Percentiles rank a stretch among this genome's conserved stretches.
Conservation (phyloP, 2,888 invertebrate species). For the Dolichopus griseipennis region DNA sequence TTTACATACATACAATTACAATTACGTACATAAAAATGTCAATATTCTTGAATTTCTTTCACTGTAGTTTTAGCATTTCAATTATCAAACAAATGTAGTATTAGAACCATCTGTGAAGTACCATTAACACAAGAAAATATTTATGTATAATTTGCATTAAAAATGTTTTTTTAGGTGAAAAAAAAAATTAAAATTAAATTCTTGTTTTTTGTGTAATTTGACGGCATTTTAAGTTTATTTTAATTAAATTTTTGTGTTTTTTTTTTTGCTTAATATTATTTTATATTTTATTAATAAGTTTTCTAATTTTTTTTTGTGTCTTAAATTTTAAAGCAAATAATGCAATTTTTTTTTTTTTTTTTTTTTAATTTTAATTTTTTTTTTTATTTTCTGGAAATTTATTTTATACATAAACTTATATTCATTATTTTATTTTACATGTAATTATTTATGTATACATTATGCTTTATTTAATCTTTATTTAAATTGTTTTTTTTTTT, state of each 20-base stretch:
- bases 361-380: slow-evolving; percentile 16
- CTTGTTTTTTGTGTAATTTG: too few species aligned
- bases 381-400: slow-evolving; percentile 17
- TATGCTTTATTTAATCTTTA: slow-evolving; percentile 19
- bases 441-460: slow-evolving; percentile 13
- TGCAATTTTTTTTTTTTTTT: slow-evolving; percentile 9
- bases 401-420: slow-evolving; percentile 13
- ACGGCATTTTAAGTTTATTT: too few species aligned
- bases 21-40: too few species aligned
- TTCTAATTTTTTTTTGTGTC: background rate
- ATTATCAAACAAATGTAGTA: too few species aligned
- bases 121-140: too few species aligned
- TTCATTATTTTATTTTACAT: slow-evolving; percentile 12
- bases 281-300: background rate
- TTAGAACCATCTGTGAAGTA: too few species aligned
- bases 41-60: too few species aligned
- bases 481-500: slow-evolving; percentile 15
- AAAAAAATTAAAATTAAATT: too few species aligned
- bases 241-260: slow-evolving; percentile 9
- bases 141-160: too few species aligned
- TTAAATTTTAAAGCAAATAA: background rate
- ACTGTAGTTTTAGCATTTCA: too few species aligned
- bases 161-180: too few species aligned
- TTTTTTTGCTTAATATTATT: slow-evolving; percentile 10
- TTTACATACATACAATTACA: too few species aligned